Evolutionary conservation across 2,888 invertebrate genomes (phyloP), one percentile per base, ranked within the genome.

Genomic region (Leptodirus hochenwartii): DNA sequence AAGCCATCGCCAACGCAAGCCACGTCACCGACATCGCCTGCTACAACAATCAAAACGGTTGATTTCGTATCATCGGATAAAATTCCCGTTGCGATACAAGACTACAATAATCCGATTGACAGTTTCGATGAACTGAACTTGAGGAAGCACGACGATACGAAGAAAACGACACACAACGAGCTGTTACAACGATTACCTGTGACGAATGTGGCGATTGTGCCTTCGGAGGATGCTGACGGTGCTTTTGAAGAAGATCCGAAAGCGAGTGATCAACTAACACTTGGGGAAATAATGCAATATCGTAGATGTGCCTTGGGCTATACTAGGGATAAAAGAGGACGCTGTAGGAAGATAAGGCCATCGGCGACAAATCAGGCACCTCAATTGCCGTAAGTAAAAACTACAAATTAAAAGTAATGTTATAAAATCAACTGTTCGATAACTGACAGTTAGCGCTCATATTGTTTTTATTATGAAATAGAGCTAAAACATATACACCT

Each of bases 271-370:
- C 17, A 27, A 22, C 16, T 17, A n/a, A 29, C 44, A 22, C 37
- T 45, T 14, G 47, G 47, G 1, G 51, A 50, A 38, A 37, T 46
- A 23, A 16, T 43, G 23, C 43, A 45, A 22, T 41, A 43, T 20
- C 40, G 42, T 27, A 43, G 43, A 35, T 57, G 56, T 35, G 39
- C 44, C 1, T 37, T 39, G 13, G 56, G 56, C 0, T 53, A 42
- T 34, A 35, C 45, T 2, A 46, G 49, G 27, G 55, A 57, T 37
- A 51, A 53, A 36, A 44, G 43, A 25, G 55, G 56, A 5, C 45
- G 53, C 34, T 57, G 56, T 35, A 47, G 54, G 32, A 45, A 52
- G 35, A 38, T 52, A 4, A 42, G 53, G 29, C n/a, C n/a, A n/a
- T n/a, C n/a, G n/a, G n/a, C n/a, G n/a, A n/a, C n/a, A 42, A 44